Base-by-base conservation (phyloP, 1,140 invertebrate species). In the Hyles euphorbiae region DNA sequence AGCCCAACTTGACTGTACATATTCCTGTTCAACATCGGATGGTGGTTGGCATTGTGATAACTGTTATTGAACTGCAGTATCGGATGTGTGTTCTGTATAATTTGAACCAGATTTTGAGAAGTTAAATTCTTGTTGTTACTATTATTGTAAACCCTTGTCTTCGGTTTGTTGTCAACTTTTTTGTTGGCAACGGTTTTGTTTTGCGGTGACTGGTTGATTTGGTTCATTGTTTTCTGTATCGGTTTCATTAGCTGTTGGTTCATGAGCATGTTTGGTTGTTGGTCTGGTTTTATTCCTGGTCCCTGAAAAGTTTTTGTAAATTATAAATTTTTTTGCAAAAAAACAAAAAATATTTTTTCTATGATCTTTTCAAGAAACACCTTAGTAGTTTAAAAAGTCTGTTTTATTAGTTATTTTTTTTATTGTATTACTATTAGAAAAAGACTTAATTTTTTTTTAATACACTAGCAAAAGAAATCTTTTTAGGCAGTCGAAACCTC, bases 41-140 rank as follows among this genome's bases (percentile, higher is more conserved):
- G 84, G 56, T 88, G 83, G 34, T 67, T 86, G 0, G 84, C 86
- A 34, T 88, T 87, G 33, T 88, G 82, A 40, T 68, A 87, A 56
- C 84, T 84, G 55, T 83, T 88, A 46, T 80, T 87, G 11, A 67
- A 77, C 47, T 85, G 81, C 22, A 91, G 64, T 75, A 92, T 86
- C 5, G 91, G 91, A 79, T 92, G 91, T 3, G 91, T 91, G 63
- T 91, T 91, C 67, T 92, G 91, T 55, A 92, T 92, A 53, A 91
- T 76, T 58, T 91, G 90, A 1, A 91, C 89, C 34, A 92, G 65
- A 50, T 81, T 84, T 40, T 85, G 76, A 0, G 81, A 77, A 3
- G 81, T 78, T 45, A 91, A 60, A 22, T 86, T 81, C 67, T 90
- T 60, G 46, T 8, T 40, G 36, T 82, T 85, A 53, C 36, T 40